Base-by-base conservation (phyloP, 2,797 vertebrate genomes). In the Dromococcyx pavoninus region DNA sequence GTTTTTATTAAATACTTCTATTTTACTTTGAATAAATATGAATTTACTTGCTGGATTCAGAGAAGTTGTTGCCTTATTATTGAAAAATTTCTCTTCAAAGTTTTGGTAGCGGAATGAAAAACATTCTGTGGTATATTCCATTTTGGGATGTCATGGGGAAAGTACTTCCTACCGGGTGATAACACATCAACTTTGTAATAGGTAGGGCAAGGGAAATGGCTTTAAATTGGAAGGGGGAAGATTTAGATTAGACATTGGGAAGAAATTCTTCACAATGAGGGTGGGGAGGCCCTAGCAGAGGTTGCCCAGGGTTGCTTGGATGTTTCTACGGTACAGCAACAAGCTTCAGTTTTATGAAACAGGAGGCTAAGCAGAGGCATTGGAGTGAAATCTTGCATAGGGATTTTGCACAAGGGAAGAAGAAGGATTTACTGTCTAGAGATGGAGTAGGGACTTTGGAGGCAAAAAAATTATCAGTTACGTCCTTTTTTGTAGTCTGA, bases 111-210 rank as follows among this genome's bases (percentile, higher is more conserved):
- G 44, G 12, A 46, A 70, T 69, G 22, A 43, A 66, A 35, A 50
- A 3, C 27, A 24, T 5, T 46, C 28, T 50, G 25, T 7, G 8
- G 11, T 19, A 7, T 0, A 0, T 67, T 94, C 14, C 22, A 0
- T 51, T 88, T 71, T 72, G 37, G 39, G 8, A 2, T 67, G 33
- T 4, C 9, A 39, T 10, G 23, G 32, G 79, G 25, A 41, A 28
- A 66, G 1, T 64, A 25, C 23, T 71, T 93, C 25, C 23, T 67
- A 7, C 39, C 4, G 1, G 24, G 13, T 1, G 0, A 6, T 60
- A 44, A 7, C 5, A 9, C 79, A 32, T 54, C 19, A n/a, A 8
- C 54, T 43, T 89, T 62, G 24, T 48, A 58, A 13, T 21, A 18
- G 60, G 46, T 66, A 70, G 41, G 15, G 15, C 41, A 15, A 41